phyloP scores from a whole-genome alignment of 2,888 invertebrate species.

The Baccha elongata region DNA sequence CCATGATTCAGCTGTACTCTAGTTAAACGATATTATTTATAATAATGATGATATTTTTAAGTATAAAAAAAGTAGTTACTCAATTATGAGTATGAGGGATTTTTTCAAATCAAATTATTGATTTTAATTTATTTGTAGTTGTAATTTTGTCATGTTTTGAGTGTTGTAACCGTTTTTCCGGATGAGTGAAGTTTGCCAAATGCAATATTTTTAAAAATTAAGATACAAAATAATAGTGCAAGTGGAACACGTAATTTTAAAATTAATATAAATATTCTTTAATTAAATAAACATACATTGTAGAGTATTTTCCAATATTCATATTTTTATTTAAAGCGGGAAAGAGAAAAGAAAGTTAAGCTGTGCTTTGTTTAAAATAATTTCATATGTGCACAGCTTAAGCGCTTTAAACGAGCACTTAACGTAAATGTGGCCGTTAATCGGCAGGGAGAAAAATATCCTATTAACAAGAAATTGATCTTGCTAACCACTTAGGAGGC shows the following conservation, averaged over 20 bases:
- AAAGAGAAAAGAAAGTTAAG: neutral
- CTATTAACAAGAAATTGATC: too few relatives aligned
- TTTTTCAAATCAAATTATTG: slow-evolving; percentile 4
- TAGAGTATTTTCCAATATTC: slow-evolving; percentile 42
- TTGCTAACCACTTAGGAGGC: too few relatives aligned
- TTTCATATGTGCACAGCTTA: too few relatives aligned
- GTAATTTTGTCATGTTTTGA: slow-evolving; percentile 36
- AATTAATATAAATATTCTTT: slow-evolving; percentile 49
- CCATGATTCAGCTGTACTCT: slow-evolving; percentile 18
- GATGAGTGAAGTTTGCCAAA: slow-evolving; percentile 59
- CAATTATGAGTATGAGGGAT: neutral
- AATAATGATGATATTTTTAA: slow-evolving; percentile 1
- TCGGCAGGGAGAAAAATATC: too few relatives aligned
- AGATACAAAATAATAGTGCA: slow-evolving; percentile 23
- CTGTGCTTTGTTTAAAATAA: too few relatives aligned
- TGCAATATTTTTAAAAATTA: slow-evolving; percentile 54
- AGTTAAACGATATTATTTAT: slow-evolving; percentile 29
- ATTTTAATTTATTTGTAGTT: slow-evolving; percentile 10
- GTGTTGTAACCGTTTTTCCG: slow-evolving; percentile 46
- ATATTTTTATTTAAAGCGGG: neutral
- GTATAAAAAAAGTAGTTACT: neutral
- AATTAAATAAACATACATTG: slow-evolving; percentile 55
- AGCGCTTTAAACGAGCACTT: too few relatives aligned
- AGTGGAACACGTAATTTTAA: slow-evolving; percentile 37
- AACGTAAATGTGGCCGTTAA: too few relatives aligned